A percentile compares a stretch with the other conserved stretches of the same genome.
These are phyloP conservation scores for Phortica variegata DNA, from an alignment of 1,140 invertebrate species.

Conservation along the genomic window DNA sequence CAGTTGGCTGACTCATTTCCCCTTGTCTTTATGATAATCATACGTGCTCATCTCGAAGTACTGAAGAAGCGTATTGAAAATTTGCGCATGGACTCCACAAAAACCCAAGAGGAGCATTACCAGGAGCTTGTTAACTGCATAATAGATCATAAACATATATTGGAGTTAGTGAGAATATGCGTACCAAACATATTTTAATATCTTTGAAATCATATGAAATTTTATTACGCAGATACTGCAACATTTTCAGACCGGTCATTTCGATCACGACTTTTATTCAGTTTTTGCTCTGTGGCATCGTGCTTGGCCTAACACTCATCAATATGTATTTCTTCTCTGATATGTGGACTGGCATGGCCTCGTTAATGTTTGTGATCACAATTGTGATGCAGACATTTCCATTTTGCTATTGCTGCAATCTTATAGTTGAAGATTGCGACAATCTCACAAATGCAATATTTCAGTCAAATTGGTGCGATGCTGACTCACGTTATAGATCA, in stretches of 20 bases:
- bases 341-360: slow-evolving; percentile 31
- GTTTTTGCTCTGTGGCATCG: slow-evolving; percentile 31
- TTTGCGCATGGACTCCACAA: slow-evolving; percentile 16
- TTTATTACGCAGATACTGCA: slow-evolving; percentile 25
- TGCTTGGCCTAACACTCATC: slow-evolving; percentile 35
- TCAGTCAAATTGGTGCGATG: slow-evolving; percentile 39
- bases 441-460: slow-evolving; percentile 27
- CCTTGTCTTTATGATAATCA: slow-evolving; percentile 27
- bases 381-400: slow-evolving; percentile 37
- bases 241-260: slow-evolving; percentile 28
- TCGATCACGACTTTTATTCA: slow-evolving; percentile 40
- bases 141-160: slow-evolving; percentile 31
- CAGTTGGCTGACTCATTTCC: slow-evolving; percentile 33
- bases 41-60: slow-evolving; percentile 28
- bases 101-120: slow-evolving; percentile 30
- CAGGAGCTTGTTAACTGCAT: slow-evolving; percentile 31
- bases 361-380: slow-evolving; percentile 33
- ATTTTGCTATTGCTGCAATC: slow-evolving; percentile 39
- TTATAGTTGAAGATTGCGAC: slow-evolving; percentile 39
- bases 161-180: slow-evolving; percentile 12
- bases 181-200: background rate
- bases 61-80: slow-evolving; percentile 26
- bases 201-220: background rate
- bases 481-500: slow-evolving; percentile 25
- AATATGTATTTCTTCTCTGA: slow-evolving; percentile 42